Base-by-base conservation (phyloP, 2,888 invertebrate species). In the Andrena marginata region DNA sequence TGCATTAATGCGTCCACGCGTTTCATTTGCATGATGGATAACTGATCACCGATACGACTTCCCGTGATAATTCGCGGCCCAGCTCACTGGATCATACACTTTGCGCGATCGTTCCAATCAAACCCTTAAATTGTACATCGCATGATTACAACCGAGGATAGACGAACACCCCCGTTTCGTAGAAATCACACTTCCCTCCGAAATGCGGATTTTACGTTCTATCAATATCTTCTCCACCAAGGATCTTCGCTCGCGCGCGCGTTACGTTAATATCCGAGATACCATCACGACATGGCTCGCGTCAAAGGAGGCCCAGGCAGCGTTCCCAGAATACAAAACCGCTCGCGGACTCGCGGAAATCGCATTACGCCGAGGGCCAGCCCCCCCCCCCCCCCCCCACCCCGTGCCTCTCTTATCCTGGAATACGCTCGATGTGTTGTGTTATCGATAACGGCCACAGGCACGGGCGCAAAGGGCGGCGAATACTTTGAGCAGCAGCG, bases 341-440 rank as follows among this genome's bases (percentile, higher is more conserved):
- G 70, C 48, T 65, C 35, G n/a, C 23, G 42, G 73, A 31, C 42
- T 42, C 73, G 51, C 73, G 74, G 74, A 59, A 75, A 82, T 71
- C 74, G 59, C 63, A 56, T 77, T 81, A 73, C 51, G 20, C 10
- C 23, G 23, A 56, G 56, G 56, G 56, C 65, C 33, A 8, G 35
- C 16, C 56, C n/a, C n/a, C n/a, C n/a, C n/a, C n/a, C n/a, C n/a
- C n/a, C n/a, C n/a, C n/a, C n/a, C n/a, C n/a, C n/a, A n/a, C n/a
- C n/a, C 70, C 48, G 20, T 48, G 23, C 48, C 5, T 48, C 35
- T 77, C 29, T 69, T 73, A 80, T 73, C 62, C 33, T 67, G 80
- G 83, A 76, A 79, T 84, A 83, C 83, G 85, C 87, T 86, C 87
- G 73, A 88, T 85, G 85, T 79, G 87, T 86, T 86, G 78, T 78